Evolutionary conservation across 2,888 invertebrate genomes (phyloP).

Genomic region (Strigamia crassipes): DNA sequence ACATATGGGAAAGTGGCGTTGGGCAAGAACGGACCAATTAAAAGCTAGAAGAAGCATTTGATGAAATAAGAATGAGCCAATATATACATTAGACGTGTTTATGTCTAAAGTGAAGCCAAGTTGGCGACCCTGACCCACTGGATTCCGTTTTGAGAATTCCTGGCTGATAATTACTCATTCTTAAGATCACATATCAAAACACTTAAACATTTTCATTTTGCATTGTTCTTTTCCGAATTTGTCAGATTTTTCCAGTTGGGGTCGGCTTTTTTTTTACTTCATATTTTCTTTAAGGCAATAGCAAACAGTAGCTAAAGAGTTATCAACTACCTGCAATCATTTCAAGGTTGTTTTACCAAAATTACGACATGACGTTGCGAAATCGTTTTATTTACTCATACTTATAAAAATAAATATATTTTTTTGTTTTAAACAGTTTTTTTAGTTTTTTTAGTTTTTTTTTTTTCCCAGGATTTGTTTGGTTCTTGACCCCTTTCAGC

Average conservation of each 20-base stretch:
- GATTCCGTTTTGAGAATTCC: neutral
- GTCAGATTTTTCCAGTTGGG: neutral
- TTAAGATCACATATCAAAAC: neutral
- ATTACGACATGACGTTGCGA: neutral
- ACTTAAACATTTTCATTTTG: neutral
- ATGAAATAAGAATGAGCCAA: neutral
- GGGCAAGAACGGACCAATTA: neutral
- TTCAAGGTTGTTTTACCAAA: neutral
- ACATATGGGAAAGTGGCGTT: neutral
- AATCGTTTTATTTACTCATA: neutral
- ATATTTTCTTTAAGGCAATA: neutral
- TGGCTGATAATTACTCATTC: neutral
- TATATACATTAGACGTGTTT: neutral
- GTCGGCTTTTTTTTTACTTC: neutral
- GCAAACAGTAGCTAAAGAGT: slow-evolving; percentile 14
- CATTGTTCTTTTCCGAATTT: neutral
- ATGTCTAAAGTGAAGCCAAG: neutral
- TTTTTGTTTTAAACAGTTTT: no score
- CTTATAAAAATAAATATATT: no score
- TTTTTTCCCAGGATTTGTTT: neutral
- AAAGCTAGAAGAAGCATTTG: neutral
- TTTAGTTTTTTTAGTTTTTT: no score
- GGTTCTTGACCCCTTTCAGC: slow-evolving; percentile 7
- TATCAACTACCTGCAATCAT: slow-evolving; percentile 17
- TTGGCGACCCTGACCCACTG: slow-evolving; percentile 11